Evolutionary conservation across 2,797 vertebrate species (phyloP), one percentile per base, ranked within the genome.

Genomic region (Vireo griseus): DNA sequence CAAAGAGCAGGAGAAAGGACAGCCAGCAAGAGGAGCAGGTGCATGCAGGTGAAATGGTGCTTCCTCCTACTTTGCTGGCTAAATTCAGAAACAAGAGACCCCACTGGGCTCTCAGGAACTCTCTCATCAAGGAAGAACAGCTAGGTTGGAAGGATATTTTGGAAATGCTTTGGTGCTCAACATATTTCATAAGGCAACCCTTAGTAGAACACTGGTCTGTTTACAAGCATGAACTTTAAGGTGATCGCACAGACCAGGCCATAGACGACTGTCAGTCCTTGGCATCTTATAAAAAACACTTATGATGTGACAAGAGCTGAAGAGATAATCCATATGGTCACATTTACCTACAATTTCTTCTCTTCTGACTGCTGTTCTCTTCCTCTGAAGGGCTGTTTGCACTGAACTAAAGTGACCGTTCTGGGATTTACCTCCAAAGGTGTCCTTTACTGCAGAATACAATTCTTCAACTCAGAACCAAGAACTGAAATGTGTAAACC

Each of bases 161-260:
- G 29, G 55, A 91, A 94, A 90, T 42, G 79, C 44, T 90, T 90
- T 93, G 86, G 93, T 77, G 74, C 63, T 74, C 62, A 85, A 51
- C 16, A n/a, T 11, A 7, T 59, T 90, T 91, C 86, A 74, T 50
- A 94, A 24, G 59, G 68, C 40, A 91, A 72, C 39, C 74, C 47
- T 71, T 51, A 80, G 28, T 24, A 80, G 24, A 55, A 67, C 35
- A 40, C 14, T 40, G 50, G 31, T 69, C 69, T 88, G n/a, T 26
- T 82, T 65, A 80, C 28, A 87, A 79, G 45, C 40, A 72, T 2
- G 6, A 67, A 39, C 68, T 87, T 91, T 59, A 88, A 51, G 68
- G 61, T 13, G 10, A 71, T 44, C 44, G 16, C 8, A 19, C 12
- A 80, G 58, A 74, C 42, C 51, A 76, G 40, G n/a, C 52, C 83